Conservation (phyloP, 2,797 vertebrate genomes). For the Tragelaphus oryx region DNA sequence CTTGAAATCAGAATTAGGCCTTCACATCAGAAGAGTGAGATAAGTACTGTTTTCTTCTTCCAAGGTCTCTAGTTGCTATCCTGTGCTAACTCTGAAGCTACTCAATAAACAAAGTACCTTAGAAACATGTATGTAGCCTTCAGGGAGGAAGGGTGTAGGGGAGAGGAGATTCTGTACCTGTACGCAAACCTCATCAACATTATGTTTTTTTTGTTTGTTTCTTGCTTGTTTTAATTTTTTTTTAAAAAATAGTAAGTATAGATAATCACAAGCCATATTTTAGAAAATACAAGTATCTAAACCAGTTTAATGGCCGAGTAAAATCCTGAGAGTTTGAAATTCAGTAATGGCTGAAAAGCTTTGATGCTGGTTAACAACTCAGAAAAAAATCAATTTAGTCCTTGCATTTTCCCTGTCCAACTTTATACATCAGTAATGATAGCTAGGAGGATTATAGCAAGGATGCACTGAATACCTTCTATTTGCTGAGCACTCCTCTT, state of each 20-base stretch:
- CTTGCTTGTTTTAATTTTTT: conserved; percentile 30
- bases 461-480: background rate
- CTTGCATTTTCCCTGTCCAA: background rate
- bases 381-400: background rate
- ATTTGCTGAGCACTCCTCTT: background rate
- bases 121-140: background rate
- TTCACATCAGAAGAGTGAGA: background rate
- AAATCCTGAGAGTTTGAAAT: conserved; percentile 27
- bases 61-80: background rate
- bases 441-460: background rate
- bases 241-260: background rate
- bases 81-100: background rate
- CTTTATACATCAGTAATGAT: background rate
- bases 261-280: background rate
- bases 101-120: background rate
- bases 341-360: background rate
- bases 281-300: background rate
- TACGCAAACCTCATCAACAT: background rate
- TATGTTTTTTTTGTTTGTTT: background rate
- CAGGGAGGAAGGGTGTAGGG: background rate
- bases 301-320: background rate
- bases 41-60: background rate
- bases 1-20: background rate
- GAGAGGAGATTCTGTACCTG: background rate
- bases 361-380: background rate